A percentile compares a stretch with the other conserved stretches of the same genome.
Conservation (phyloP, 35 echinoderm and acorn worm genomes). For the Ophiothrix spiculata region DNA sequence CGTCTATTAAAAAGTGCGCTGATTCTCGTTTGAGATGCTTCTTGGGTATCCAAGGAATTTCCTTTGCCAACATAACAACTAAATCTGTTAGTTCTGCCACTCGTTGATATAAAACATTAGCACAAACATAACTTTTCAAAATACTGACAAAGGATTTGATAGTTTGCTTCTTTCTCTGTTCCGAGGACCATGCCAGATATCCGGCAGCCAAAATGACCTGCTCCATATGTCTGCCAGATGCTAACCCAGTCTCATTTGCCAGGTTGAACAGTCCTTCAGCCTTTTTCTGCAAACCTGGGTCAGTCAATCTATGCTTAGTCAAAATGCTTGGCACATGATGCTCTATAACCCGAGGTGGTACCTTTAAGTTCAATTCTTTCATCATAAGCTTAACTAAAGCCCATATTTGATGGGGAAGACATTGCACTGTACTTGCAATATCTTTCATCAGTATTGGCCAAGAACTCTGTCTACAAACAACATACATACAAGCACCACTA, state of each 20-base stretch:
- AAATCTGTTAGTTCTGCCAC: neutral
- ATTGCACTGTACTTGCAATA: neutral
- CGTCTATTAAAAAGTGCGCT: neutral
- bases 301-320: neutral
- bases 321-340: neutral
- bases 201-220: slow-evolving; percentile 8
- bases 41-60: neutral
- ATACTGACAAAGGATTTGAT: too few relatives aligned
- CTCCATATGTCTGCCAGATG: slow-evolving; percentile 15
- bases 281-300: neutral
- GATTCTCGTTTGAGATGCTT: neutral
- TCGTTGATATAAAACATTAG: too few relatives aligned
- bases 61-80: neutral
- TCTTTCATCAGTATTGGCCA: slow-evolving; percentile 3
- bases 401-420: neutral
- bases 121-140: too few relatives aligned
- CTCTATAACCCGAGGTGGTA: neutral
- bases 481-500: slow-evolving; percentile 9
- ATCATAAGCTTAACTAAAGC: neutral
- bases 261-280: neutral
- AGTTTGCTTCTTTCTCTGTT: too few relatives aligned
- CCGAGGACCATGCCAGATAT: slow-evolving; percentile 12
- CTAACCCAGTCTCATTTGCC: slow-evolving; percentile 20
- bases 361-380: neutral
- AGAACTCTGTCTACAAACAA: neutral